Percentiles rank a stretch among this genome's conserved stretches.
Evolutionary conservation across 2,888 invertebrate genomes (phyloP).

Genomic region (Phortica okadai): DNA sequence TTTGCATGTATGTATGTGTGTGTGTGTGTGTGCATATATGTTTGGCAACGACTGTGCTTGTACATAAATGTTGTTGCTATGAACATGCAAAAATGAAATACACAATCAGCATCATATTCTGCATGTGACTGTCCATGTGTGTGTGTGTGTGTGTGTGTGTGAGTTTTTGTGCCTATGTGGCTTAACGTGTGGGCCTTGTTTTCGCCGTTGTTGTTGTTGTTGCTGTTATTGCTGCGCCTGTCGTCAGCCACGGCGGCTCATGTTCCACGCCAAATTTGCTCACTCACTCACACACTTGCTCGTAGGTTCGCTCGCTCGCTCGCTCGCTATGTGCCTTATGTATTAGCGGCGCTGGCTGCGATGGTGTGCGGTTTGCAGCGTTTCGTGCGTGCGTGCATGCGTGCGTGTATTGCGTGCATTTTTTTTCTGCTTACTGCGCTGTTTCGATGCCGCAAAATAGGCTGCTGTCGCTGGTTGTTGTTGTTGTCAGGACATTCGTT

Average conservation of each 20-base stretch:
- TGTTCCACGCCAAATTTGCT: neutral
- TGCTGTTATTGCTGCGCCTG: neutral
- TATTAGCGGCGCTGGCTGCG: neutral
- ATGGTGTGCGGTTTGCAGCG: slow-evolving; percentile 21
- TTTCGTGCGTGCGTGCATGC: slow-evolving; percentile 47
- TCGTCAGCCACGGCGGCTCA: neutral
- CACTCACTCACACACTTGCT: slow-evolving; percentile 12
- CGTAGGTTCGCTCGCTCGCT: slow-evolving; percentile 41
- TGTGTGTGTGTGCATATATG: neutral
- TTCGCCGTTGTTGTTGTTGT: neutral
- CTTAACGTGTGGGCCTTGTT: neutral
- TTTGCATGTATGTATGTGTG: slow-evolving; percentile 12
- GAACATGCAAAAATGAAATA: slow-evolving; percentile 11
- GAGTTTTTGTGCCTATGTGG: neutral
- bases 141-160: neutral
- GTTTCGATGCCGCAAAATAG: slow-evolving; percentile 12
- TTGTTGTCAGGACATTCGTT: neutral
- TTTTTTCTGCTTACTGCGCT: slow-evolving; percentile 2
- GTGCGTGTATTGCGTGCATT: slow-evolving; percentile 7
- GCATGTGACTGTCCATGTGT: neutral
- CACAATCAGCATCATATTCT: slow-evolving; percentile 6
- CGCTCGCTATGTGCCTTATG: slow-evolving; percentile 19
- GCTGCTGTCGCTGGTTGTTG: slow-evolving; percentile 6
- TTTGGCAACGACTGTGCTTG: slow-evolving; percentile 13
- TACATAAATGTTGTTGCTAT: slow-evolving; percentile 11